Percentiles rank a stretch among this genome's conserved stretches.
Conservation (phyloP, 2,888 invertebrate genomes). For the Caenorhabditis sp. region DNA sequence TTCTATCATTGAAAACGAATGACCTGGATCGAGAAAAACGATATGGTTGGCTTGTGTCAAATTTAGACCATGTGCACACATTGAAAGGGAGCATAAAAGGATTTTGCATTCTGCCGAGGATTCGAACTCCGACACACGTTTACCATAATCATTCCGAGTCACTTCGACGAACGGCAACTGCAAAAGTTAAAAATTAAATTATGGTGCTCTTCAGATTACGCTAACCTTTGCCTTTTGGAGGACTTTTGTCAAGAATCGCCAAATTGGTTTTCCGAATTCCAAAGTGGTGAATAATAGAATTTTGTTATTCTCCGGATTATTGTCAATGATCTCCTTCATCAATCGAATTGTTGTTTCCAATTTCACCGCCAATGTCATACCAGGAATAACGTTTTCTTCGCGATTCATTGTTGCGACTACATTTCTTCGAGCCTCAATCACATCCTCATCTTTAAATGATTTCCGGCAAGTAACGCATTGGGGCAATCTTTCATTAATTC, state of each 20-base stretch:
- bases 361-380: constrained; percentile 16
- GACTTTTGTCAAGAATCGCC: too few relatives aligned
- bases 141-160: background rate
- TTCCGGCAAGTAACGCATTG: too few relatives aligned
- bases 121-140: background rate
- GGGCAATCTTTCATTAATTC: too few relatives aligned
- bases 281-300: constrained; percentile 27
- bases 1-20: constrained; percentile 80
- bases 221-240: too few relatives aligned
- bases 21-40: constrained; percentile 80
- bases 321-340: background rate
- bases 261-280: background rate
- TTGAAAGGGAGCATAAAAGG: constrained; percentile 78
- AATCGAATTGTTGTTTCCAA: background rate
- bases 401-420: too few relatives aligned
- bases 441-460: too few relatives aligned
- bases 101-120: constrained; percentile 57
- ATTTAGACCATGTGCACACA: constrained; percentile 83
- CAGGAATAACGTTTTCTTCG: constrained; percentile 13
- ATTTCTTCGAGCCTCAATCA: too few relatives aligned
- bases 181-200: too few relatives aligned
- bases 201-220: too few relatives aligned
- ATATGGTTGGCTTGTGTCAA: constrained; percentile 83
- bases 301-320: constrained; percentile 3
- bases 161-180: background rate